Evolutionary conservation across 2,113 vertebrate genomes (phyloP).

Genomic region (Tetrax tetrax): DNA sequence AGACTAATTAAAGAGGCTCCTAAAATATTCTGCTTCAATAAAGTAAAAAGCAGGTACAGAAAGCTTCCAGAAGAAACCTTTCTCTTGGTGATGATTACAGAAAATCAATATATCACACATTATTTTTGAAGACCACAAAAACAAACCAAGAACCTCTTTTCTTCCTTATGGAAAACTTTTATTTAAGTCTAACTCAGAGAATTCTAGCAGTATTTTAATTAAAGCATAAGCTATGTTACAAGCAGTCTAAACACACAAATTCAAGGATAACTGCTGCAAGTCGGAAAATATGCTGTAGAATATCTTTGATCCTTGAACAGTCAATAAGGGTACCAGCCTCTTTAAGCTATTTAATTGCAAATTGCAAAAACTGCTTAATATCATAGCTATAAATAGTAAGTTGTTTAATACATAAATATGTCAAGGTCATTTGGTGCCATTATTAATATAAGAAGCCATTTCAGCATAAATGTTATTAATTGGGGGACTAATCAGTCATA

Average conservation of each 20-base stretch:
- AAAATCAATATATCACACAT: not conserved
- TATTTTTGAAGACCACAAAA: not conserved
- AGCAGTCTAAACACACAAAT: not conserved
- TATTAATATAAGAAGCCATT: conserved; percentile 15
- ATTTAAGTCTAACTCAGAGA: not conserved
- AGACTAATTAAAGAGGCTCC: not conserved
- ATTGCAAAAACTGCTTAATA: conserved; percentile 25
- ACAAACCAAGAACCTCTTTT: not conserved
- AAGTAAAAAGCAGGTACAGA: not conserved
- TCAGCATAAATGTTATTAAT: conserved; percentile 27
- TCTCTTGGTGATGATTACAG: not conserved
- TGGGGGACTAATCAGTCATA: conserved; percentile 39
- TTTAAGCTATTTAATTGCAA: conserved; percentile 43
- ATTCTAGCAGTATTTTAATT: not conserved
- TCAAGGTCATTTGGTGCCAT: conserved; percentile 37
- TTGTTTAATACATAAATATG: conserved; percentile 27
- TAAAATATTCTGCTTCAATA: not conserved
- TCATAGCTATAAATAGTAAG: not conserved
- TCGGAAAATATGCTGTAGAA: not conserved
- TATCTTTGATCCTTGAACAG: not conserved
- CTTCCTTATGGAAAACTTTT: not conserved
- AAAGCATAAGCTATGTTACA: not conserved
- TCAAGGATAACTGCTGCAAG: not conserved
- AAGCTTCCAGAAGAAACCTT: not conserved
- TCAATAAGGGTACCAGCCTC: not conserved